These are phyloP conservation scores for Conus betulinus DNA, from an alignment of 1,140 invertebrate genomes.

Conservation along the genomic window DNA sequence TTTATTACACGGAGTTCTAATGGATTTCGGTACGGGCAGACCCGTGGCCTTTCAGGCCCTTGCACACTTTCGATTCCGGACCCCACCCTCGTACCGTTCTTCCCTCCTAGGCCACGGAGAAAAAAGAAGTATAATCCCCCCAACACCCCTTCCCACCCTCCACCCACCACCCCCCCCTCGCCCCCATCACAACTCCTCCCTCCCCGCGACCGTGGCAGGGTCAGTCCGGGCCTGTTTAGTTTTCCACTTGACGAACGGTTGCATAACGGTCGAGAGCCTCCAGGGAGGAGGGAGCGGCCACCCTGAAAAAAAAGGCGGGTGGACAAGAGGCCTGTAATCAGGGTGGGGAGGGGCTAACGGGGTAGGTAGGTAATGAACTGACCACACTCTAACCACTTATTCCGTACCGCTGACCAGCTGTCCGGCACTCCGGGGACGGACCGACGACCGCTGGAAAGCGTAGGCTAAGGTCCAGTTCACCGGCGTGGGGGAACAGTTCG, in stretches of 20 bases:
- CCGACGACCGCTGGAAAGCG: too few relatives aligned
- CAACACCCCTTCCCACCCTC: too few relatives aligned
- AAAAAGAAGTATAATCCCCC: too few relatives aligned
- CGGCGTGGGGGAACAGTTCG: too few relatives aligned
- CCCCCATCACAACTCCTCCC: not conserved
- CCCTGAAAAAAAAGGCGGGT: conserved; percentile 20
- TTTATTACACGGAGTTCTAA: not conserved
- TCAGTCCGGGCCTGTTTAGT: conserved; percentile 7
- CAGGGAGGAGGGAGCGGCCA: not conserved
- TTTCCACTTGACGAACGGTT: conserved; percentile 27
- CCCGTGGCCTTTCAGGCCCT: not conserved
- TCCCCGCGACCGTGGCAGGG: not conserved
- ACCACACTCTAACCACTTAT: conserved; percentile 11
- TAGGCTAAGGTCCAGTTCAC: too few relatives aligned
- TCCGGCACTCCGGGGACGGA: not conserved
- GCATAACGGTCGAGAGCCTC: conserved; percentile 15
- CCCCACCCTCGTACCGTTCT: not conserved
- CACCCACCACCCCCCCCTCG: too few relatives aligned
- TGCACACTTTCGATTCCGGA: not conserved
- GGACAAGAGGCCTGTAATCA: conserved; percentile 28
- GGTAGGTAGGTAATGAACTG: conserved; percentile 29
- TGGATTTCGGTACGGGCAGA: not conserved
- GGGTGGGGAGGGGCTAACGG: conserved; percentile 12
- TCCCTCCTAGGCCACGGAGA: not conserved
- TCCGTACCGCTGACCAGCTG: conserved; percentile 14